Conservation (phyloP, 2,113 vertebrate genomes). For the Lasiurus cinereus region DNA sequence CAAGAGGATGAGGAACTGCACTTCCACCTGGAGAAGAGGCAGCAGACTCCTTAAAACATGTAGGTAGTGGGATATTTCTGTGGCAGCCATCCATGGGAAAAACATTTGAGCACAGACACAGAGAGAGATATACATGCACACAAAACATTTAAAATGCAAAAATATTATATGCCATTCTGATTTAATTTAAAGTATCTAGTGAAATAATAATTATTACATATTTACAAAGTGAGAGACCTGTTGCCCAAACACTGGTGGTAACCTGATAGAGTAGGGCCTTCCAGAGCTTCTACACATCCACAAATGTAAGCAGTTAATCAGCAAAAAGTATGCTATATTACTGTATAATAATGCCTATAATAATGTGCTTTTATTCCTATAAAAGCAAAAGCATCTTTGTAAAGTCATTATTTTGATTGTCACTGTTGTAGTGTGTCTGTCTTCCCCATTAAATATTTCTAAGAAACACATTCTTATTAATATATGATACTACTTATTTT, state of each 20-base stretch:
- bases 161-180: neutral
- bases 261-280: neutral
- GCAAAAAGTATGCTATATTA: neutral
- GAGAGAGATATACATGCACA: neutral
- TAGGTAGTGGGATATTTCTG: neutral
- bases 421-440: neutral
- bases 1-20: neutral
- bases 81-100: neutral
- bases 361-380: neutral
- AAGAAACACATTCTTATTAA: neutral
- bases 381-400: neutral
- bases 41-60: neutral
- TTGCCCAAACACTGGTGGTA: accelerated
- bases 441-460: neutral
- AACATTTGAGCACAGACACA: neutral
- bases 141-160: neutral
- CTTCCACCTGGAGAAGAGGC: neutral
- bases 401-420: neutral
- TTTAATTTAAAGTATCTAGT: neutral
- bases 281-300: neutral
- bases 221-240: neutral
- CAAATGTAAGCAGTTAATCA: neutral
- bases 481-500: neutral
- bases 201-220: neutral
- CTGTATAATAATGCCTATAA: neutral